Evolutionary conservation across 2,113 vertebrate genomes (phyloP), one percentile per base, ranked within the genome.

Genomic region (Pangasianodon hypophthalmus): DNA sequence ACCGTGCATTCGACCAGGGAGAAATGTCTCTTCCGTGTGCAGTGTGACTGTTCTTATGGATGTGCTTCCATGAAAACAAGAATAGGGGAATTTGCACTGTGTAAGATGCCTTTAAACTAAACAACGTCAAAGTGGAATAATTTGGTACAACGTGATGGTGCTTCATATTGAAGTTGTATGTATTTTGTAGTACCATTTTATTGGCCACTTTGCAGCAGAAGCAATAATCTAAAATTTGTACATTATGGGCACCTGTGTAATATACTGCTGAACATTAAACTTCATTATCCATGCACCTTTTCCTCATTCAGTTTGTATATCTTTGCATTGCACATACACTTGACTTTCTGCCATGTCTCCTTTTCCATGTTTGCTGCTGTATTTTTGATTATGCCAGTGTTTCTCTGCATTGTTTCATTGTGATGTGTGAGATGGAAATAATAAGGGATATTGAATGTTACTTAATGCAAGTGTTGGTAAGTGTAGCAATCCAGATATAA

Each of bases 91-190:
- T 90, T 90, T 91, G 92, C 89, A 92, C 88, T 91, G 80, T 85
- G 44, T 67, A 91, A 13, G 24, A 91, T 88, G 88, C 89, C 90
- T 88, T 89, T 85, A 87, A 88, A 88, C 85, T 56, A 44, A 81
- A 86, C 44, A 88, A 88, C 86, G 58, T 89, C 79, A 84, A 92
- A 93, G 88, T 90, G 89, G 81, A 87, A 58, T 89, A 26, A 87
- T 85, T 62, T 91, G 87, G 92, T 92, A 90, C 80, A 86, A 52
- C 26, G 32, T 81, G 44, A 90, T 56, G 85, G 89, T 86, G 56
- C 93, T 94, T 93, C 93, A 94, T 92, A 92, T 93, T 94, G 93
- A 93, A 94, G 92, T 90, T 91, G 37, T 71, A 5, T 75, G 85
- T 89, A 58, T 87, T 86, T 88, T 52, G 81, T 90, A 37, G 86